Percentiles rank a stretch among this genome's conserved stretches.
These are phyloP conservation scores for Caenorhabditis zanzibari DNA, from an alignment of 2,888 invertebrate genomes.

Conservation along the genomic window DNA sequence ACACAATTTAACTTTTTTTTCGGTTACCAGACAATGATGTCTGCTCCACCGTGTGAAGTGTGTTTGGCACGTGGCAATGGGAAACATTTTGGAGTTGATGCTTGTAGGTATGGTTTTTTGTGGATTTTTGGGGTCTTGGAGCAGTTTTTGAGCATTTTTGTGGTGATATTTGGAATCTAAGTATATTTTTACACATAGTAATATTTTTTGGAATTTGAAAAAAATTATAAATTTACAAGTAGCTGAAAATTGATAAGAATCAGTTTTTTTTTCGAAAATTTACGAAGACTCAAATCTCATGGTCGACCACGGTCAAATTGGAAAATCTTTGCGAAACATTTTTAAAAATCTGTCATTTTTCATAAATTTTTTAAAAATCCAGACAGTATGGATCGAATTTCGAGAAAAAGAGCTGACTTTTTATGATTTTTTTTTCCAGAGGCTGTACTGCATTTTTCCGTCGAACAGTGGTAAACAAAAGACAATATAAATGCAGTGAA, in stretches of 20 bases:
- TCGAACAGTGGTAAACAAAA: conserved; percentile 19
- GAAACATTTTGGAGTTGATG: conserved; percentile 33
- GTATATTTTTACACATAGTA: too few species aligned
- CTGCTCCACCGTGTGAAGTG: conserved; percentile 14
- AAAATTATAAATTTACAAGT: too few species aligned
- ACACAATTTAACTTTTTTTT: neutral
- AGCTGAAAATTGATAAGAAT: too few species aligned
- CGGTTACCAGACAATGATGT: neutral
- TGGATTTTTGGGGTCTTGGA: neutral
- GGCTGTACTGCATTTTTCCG: conserved; percentile 31
- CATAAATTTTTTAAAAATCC: too few species aligned
- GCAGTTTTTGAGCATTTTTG: too few species aligned
- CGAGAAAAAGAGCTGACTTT: neutral
- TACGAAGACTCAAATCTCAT: neutral
- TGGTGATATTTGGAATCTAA: neutral
- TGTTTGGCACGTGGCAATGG: conserved; percentile 29
- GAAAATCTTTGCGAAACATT: neutral
- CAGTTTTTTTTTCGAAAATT: too few species aligned
- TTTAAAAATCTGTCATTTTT: too few species aligned
- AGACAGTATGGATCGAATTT: too few species aligned
- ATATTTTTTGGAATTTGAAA: too few species aligned
- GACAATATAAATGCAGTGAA: conserved; percentile 22
- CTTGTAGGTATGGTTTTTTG: conserved; percentile 19
- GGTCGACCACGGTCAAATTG: neutral
- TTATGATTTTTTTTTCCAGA: conserved; percentile 2